Base-by-base conservation (phyloP, 1,140 invertebrate species). In the Drosophila yakuba region DNA sequence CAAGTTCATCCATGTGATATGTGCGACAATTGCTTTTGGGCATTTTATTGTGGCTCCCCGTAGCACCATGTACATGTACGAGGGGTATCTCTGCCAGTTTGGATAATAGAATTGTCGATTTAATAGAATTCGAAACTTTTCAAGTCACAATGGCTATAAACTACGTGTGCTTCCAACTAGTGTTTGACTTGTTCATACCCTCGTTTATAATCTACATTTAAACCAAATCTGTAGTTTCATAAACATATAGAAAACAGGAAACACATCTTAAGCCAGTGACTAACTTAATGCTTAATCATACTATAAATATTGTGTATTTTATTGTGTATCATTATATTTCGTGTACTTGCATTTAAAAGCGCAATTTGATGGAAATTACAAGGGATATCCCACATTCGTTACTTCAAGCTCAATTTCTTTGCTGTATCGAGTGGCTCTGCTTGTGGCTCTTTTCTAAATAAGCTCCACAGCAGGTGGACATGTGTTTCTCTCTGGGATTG, bases 1-100 rank as follows among this genome's bases (percentile, higher is more conserved):
- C 47, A 23, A 67, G 48, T 36, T 56, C 63, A 56, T 68, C 62
- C 35, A 68, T 71, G 64, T 69, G 52, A 69, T 71, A 71, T 71
- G 68, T 69, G 52, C 63, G 64, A 32, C 67, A 57, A 56, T 71
- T 71, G 68, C 62, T 48, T 71, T 69, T 68, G 35, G 62, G 50
- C 14, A 57, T 47, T 69, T 56, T 71, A 47, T 71, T 66, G 48
- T 57, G 44, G 43, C 20, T 47, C 15, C 66, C 52, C 12, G 23
- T 11, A 63, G 45, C 58, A 67, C 63, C 63, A 51, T 51, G 47
- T 23, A 43, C n/a, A 1, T 1, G 20, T 20, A 2, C 20, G 57
- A 57, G 35, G 6, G n/a, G n/a, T 28, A 43, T 52, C 17, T 25
- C 44, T 5, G 35, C 20, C 10, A 20, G 12, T 20, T 10, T 20